phyloP scores from a whole-genome alignment of 2,113 vertebrate genomes.

The Pithys albifrons region DNA sequence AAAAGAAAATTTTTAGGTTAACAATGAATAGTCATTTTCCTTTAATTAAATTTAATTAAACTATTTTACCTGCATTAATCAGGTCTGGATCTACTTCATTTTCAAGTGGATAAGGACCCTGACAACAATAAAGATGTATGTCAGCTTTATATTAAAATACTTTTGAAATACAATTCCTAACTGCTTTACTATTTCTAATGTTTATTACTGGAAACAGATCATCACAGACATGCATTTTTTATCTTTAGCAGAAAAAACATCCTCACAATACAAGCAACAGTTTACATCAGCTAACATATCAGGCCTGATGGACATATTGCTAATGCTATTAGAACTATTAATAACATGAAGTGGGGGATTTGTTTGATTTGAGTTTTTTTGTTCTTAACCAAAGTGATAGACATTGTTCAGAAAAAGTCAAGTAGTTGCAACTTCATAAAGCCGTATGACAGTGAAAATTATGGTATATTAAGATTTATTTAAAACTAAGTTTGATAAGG shows the following conservation, averaged over 20 bases:
- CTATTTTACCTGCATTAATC: slow-evolving; percentile 92
- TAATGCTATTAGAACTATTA: not conserved
- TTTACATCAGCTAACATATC: not conserved
- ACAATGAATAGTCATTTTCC: not conserved
- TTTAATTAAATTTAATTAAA: not conserved
- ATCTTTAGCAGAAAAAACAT: not conserved
- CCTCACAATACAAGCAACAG: not conserved
- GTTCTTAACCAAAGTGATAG: not conserved
- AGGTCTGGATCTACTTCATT: slow-evolving; percentile 92
- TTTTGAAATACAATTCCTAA: not conserved
- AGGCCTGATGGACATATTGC: not conserved
- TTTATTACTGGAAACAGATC: not conserved
- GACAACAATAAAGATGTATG: slow-evolving; percentile 16
- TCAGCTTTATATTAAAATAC: not conserved
- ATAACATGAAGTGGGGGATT: accelerated
- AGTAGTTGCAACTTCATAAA: not conserved
- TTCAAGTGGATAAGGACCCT: slow-evolving; percentile 95
- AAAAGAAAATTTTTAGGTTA: not conserved
- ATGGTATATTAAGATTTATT: not conserved
- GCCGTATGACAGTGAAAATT: not conserved
- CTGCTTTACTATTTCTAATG: not conserved
- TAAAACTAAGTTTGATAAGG: not conserved
- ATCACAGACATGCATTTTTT: not conserved
- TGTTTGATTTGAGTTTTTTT: not conserved
- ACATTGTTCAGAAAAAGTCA: not conserved